Percentiles rank a stretch among this genome's conserved stretches.
These are phyloP conservation scores for Lithodes maja DNA, from an alignment of 2,888 invertebrate genomes.

Conservation along the genomic window DNA sequence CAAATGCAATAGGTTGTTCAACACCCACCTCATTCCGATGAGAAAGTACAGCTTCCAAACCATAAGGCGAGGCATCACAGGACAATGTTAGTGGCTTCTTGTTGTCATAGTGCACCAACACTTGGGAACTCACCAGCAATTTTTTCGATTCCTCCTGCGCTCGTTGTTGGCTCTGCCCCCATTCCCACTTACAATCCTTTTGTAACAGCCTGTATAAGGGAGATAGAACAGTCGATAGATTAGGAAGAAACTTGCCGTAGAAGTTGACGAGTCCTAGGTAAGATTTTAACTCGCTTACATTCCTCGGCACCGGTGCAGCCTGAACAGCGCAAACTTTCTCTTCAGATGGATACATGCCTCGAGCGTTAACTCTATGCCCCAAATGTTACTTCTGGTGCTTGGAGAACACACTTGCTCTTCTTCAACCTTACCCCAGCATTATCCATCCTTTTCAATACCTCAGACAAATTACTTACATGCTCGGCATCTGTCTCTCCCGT, in stretches of 20 bases:
- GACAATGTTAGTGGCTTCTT: not conserved
- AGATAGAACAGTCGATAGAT: slow-evolving; percentile 11
- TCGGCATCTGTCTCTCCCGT: not conserved
- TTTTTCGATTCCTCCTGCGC: not conserved
- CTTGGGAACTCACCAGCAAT: slow-evolving; percentile 5
- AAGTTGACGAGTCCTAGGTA: slow-evolving; percentile 13
- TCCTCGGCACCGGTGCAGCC: not conserved
- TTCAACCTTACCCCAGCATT: not conserved
- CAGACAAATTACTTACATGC: not conserved
- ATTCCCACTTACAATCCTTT: not conserved
- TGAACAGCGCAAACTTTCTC: not conserved
- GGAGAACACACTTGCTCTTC: not conserved
- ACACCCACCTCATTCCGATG: not conserved
- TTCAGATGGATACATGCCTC: not conserved
- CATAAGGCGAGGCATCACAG: slow-evolving; percentile 2
- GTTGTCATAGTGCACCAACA: slow-evolving; percentile 14
- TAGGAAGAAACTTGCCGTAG: slow-evolving; percentile 10
- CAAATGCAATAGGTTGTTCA: slow-evolving; percentile 20
- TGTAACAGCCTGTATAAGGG: not conserved
- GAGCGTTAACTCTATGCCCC: not conserved
- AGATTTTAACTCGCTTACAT: not conserved
- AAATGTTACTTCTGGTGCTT: not conserved
- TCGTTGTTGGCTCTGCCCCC: not conserved
- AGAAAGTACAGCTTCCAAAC: slow-evolving; percentile 15
- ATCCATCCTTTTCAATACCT: not conserved